A percentile compares a stretch with the other conserved stretches of the same genome.
phyloP scores from a whole-genome alignment of 2,113 vertebrate genomes.

The Catharus bicknelli region DNA sequence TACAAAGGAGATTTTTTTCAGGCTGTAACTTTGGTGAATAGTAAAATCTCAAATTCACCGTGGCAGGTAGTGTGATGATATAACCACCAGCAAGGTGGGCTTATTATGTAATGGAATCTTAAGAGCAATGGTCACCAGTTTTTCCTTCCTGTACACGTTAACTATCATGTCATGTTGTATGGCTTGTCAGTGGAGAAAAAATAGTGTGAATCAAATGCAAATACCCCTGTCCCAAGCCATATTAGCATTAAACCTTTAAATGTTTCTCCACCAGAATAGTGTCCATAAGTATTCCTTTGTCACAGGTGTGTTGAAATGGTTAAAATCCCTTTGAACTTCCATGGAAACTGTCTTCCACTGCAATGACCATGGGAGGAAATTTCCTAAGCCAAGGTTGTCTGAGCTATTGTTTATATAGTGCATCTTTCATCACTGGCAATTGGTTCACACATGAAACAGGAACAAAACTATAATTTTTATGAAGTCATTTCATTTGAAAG shows the following conservation, averaged over 20 bases:
- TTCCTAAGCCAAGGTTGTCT: constrained; percentile 71
- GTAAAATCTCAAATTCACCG: constrained; percentile 59
- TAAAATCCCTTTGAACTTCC: constrained; percentile 81
- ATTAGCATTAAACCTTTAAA: constrained; percentile 57
- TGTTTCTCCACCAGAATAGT: constrained; percentile 55
- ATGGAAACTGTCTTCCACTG: constrained; percentile 86
- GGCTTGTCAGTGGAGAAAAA: constrained; percentile 61
- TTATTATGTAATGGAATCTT: constrained; percentile 65
- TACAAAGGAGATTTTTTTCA: constrained; percentile 75
- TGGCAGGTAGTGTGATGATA: constrained; percentile 80
- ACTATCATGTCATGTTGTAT: constrained; percentile 67
- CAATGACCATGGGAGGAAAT: constrained; percentile 77
- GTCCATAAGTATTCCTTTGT: constrained; percentile 53
- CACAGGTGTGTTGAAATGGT: constrained; percentile 63
- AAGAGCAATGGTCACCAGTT: constrained; percentile 74
- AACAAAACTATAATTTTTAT: constrained; percentile 60
- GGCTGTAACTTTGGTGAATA: constrained; percentile 72
- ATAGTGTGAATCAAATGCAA: constrained; percentile 36
- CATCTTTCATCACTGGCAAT: constrained; percentile 61
- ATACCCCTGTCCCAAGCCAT: constrained; percentile 54
- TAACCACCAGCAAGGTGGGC: constrained; percentile 67
- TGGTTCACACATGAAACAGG: constrained; percentile 63
- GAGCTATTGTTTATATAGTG: constrained; percentile 61
- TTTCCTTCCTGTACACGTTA: constrained; percentile 70
- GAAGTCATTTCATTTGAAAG: constrained; percentile 65